phyloP scores from a whole-genome alignment of 2,888 invertebrate genomes.

The Ceramica pisi region DNA sequence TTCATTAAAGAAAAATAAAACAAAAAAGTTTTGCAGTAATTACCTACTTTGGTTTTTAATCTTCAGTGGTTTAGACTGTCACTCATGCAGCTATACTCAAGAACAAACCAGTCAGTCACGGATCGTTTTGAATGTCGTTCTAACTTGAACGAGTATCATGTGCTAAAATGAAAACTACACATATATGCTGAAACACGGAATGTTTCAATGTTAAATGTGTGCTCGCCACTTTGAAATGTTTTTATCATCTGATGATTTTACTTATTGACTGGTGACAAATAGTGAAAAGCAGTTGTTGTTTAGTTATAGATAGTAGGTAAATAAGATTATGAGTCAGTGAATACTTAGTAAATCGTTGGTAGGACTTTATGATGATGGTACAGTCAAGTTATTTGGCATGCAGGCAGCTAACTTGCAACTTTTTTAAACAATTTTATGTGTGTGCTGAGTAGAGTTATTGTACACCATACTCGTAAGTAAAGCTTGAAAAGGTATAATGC shows the following conservation, averaged over 20 bases:
- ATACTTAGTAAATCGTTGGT: no score
- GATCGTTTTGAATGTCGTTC: background rate
- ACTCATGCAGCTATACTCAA: background rate
- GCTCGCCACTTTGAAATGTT: slow-evolving; percentile 13
- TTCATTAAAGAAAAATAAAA: no score
- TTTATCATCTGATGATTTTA: slow-evolving; percentile 23
- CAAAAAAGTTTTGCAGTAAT: no score
- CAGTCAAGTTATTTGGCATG: no score
- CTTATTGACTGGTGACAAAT: slow-evolving; percentile 20
- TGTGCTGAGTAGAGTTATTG: no score
- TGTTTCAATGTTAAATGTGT: slow-evolving; percentile 22
- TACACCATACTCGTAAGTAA: no score
- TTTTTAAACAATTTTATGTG: no score
- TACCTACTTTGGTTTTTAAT: no score
- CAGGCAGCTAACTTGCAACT: no score
- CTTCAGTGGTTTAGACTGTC: background rate
- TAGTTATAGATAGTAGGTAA: background rate
- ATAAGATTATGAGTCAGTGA: background rate
- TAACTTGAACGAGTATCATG: background rate
- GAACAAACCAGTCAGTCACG: slow-evolving; percentile 10
- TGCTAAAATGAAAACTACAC: slow-evolving; percentile 17
- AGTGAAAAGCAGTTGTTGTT: slow-evolving; percentile 9
- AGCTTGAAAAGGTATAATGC: no score
- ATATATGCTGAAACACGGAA: slow-evolving; percentile 29
- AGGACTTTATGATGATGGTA: no score